phyloP scores from a whole-genome alignment of 2,113 vertebrate species.

The Macaca nemestrina region DNA sequence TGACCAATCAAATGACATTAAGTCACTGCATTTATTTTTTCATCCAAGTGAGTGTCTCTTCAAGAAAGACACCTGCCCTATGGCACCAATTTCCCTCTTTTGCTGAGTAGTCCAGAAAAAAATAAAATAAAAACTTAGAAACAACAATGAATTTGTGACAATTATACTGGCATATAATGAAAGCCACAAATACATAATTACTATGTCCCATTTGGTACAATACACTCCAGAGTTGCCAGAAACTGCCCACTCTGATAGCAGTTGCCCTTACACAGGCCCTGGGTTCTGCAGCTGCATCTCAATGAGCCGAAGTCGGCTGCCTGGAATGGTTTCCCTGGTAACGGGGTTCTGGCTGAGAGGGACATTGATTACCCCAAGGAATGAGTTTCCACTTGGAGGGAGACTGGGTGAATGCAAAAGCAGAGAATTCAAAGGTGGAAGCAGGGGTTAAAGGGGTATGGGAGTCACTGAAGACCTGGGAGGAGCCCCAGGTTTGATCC shows the following conservation, averaged over 20 bases:
- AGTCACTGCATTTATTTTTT: slow-evolving; percentile 77
- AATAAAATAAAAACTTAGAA: slow-evolving; percentile 68
- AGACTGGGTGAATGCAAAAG: slow-evolving; percentile 73
- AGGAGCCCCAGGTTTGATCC: neutral
- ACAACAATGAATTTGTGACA: slow-evolving; percentile 69
- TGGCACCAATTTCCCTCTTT: slow-evolving; percentile 80
- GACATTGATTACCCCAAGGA: slow-evolving; percentile 84
- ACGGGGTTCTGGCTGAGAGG: slow-evolving; percentile 82
- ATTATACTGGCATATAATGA: slow-evolving; percentile 73
- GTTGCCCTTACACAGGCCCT: slow-evolving; percentile 52
- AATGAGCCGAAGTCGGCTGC: slow-evolving; percentile 69
- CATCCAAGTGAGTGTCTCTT: slow-evolving; percentile 76
- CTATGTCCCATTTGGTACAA: slow-evolving; percentile 55
- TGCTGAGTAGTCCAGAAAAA: slow-evolving; percentile 71
- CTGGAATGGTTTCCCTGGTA: slow-evolving; percentile 80
- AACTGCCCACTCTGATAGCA: slow-evolving; percentile 62
- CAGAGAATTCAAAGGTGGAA: slow-evolving; percentile 19
- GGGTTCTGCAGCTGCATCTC: slow-evolving; percentile 70
- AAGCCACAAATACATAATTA: slow-evolving; percentile 74
- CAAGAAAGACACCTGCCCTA: slow-evolving; percentile 78
- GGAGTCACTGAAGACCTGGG: neutral
- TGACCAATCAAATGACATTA: slow-evolving; percentile 47
- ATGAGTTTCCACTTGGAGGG: slow-evolving; percentile 76
- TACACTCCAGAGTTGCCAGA: slow-evolving; percentile 61
- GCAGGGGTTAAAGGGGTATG: neutral